Evolutionary conservation across 2,888 invertebrate genomes (phyloP), one percentile per base, ranked within the genome.

Genomic region (Tenthredo livida): DNA sequence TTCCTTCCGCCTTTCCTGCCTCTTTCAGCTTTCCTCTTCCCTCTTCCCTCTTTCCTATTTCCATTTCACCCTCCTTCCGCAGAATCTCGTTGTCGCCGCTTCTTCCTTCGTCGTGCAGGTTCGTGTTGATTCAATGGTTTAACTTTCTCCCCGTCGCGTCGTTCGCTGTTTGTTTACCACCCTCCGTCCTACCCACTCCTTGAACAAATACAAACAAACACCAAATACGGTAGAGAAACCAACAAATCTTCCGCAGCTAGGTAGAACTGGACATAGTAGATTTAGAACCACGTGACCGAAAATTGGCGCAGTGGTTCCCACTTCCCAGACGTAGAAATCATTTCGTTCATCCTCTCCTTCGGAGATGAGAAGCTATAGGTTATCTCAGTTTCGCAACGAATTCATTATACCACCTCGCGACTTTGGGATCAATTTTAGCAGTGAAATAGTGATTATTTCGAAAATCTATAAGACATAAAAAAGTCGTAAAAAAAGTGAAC

Each of bases 131-230:
- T 77, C 77, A 50, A 77, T 54, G 77, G 77, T 54, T 77, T 77
- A 54, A 77, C 77, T 77, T 54, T 47, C 77, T 50, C 77, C 54
- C 47, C 47, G 33, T 72, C 54, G n/a, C 77, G 47, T n/a, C 77
- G 12, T 73, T 25, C 17, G 43, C 77, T 77, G 54, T 54, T 77
- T 77, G 54, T 29, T 54, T 29, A 17, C 33, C 54, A 47, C 77
- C 77, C 61, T 4, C 25, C 21, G 61, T 6, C 75, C 54, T 33
- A 29, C 37, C 17, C 15, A 4, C 29, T n/a, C 15, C 50, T 50
- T 77, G 54, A 54, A 50, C 50, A 77, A 77, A 77, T 54, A 77
- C 77, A 77, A 77, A 77, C 54, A 77, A 77, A 54, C 77, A 77
- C 77, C 50, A 77, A 77, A 77, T 77, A 77, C 77, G 77, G 54